A percentile compares a stretch with the other conserved stretches of the same genome.
Conservation (phyloP, 2,888 invertebrate genomes). For the Eristalinus sepulchralis region DNA sequence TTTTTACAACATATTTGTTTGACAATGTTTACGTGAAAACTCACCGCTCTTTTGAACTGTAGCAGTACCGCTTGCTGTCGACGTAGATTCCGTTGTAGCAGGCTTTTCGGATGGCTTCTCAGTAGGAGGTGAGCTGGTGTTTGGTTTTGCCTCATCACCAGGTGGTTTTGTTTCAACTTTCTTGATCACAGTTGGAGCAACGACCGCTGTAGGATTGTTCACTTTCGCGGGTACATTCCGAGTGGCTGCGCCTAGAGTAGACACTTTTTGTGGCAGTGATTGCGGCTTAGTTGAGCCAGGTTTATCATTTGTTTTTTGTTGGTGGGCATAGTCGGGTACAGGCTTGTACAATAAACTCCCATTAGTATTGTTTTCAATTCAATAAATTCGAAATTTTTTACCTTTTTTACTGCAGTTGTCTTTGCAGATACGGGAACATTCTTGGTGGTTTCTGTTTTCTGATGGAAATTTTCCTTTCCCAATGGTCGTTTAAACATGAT, state of each 20-base stretch:
- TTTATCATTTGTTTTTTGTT: conserved; percentile 44
- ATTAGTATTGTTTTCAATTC: background rate
- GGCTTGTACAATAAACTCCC: conserved; percentile 11
- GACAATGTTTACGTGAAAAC: background rate
- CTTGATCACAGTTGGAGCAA: conserved; percentile 28
- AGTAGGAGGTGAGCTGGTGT: background rate
- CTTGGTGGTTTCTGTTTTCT: conserved; percentile 31
- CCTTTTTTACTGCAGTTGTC: conserved; percentile 44
- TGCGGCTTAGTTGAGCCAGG: conserved; percentile 20
- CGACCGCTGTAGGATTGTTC: conserved; percentile 31
- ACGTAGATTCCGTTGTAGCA: conserved; percentile 7
- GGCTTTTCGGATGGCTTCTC: conserved; percentile 5
- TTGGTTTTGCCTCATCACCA: conserved; percentile 6
- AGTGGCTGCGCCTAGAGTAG: background rate
- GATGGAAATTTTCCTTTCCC: conserved; percentile 58
- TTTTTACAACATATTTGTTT: background rate
- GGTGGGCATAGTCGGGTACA: conserved; percentile 4
- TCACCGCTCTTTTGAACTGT: conserved; percentile 42
- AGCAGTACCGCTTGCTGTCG: background rate
- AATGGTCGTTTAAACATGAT: conserved; percentile 51
- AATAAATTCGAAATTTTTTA: background rate
- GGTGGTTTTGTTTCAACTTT: conserved; percentile 51
- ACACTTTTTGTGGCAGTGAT: background rate
- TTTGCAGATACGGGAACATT: conserved; percentile 13
- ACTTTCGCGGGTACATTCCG: conserved; percentile 16